Evolutionary conservation across 2,113 vertebrate species (phyloP).

Genomic region (Lycaon pictus): DNA sequence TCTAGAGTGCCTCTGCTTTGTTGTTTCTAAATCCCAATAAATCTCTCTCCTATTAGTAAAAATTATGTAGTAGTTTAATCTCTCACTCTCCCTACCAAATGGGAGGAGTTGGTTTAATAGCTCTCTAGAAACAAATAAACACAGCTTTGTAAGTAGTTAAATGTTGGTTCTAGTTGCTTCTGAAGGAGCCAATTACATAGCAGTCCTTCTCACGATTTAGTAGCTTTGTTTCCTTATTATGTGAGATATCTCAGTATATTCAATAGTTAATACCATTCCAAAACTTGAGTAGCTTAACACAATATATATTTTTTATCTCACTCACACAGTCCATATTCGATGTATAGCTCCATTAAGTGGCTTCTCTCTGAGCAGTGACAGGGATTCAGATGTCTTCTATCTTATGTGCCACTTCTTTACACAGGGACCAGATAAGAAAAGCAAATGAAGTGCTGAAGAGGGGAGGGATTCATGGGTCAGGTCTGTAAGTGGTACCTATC

Average conservation of each 20-base stretch:
- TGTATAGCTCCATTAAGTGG: not conserved
- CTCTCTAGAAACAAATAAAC: not conserved
- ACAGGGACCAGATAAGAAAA: not conserved
- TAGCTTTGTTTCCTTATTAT: not conserved
- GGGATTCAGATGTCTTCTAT: not conserved
- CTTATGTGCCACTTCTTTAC: not conserved
- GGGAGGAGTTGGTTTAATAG: not conserved
- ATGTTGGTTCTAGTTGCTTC: not conserved
- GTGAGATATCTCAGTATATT: not conserved
- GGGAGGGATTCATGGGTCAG: not conserved
- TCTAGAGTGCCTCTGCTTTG: not conserved
- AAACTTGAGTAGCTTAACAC: not conserved
- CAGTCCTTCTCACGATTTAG: not conserved
- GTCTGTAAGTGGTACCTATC: not conserved
- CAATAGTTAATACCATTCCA: not conserved
- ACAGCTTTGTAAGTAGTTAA: not conserved
- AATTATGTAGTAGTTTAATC: not conserved
- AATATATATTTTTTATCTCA: not conserved
- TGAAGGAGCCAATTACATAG: not conserved
- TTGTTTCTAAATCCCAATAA: not conserved
- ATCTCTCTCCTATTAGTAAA: not conserved
- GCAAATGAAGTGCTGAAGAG: not conserved
- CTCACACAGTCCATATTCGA: not conserved
- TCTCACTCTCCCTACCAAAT: not conserved
- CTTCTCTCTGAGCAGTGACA: not conserved